These are phyloP conservation scores for Hafferia zeledoni DNA, from an alignment of 2,797 vertebrate genomes.

Conservation along the genomic window DNA sequence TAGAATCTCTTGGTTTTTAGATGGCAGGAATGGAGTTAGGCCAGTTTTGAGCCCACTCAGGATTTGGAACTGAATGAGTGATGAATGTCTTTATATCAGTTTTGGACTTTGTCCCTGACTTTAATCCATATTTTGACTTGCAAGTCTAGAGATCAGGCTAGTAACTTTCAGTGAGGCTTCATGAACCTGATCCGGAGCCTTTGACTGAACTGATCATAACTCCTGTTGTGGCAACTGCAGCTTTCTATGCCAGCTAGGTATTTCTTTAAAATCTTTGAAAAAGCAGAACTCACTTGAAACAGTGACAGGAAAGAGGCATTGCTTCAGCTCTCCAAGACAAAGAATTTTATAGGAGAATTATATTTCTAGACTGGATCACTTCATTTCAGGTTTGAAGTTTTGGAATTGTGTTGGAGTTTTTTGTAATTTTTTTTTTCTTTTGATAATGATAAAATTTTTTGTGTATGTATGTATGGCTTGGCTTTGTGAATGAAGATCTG, in stretches of 20 bases:
- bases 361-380: background rate
- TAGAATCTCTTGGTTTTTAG: background rate
- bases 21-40: background rate
- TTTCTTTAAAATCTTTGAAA: background rate
- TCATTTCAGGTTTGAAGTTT: background rate
- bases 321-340: background rate
- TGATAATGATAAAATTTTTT: no score
- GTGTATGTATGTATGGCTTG: no score
- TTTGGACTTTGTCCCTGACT: background rate
- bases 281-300: background rate
- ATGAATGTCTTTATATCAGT: background rate
- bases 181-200: background rate
- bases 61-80: background rate
- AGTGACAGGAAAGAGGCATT: background rate
- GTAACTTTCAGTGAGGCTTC: background rate
- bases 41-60: background rate
- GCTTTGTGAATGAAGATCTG: no score
- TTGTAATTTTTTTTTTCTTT: background rate
- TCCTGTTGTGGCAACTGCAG: background rate
- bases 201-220: background rate
- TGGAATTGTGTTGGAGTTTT: background rate
- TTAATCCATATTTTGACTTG: background rate
- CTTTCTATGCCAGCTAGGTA: background rate
- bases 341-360: background rate
- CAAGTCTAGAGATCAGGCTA: rapidly evolving